Percentiles rank a stretch among this genome's conserved stretches.
Conservation (phyloP, 2,888 invertebrate species). For the Oscheius sp. region DNA sequence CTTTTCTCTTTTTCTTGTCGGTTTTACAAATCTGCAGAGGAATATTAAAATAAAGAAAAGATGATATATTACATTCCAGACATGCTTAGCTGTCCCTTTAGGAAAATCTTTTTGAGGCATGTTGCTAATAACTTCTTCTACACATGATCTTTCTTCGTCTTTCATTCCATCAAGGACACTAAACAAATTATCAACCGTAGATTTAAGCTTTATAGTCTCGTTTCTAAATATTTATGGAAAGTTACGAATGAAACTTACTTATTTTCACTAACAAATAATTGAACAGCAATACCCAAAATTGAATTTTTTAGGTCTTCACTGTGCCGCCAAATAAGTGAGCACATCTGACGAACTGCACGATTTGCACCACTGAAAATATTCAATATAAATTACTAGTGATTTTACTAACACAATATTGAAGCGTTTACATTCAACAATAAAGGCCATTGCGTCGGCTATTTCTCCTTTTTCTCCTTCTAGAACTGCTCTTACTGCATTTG, state of each 20-base stretch:
- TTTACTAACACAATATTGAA: conserved; percentile 62
- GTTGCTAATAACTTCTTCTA: conserved; percentile 47
- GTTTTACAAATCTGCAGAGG: not conserved
- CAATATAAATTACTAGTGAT: not conserved
- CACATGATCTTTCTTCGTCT: conserved; percentile 36
- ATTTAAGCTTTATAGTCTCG: conserved; percentile 21
- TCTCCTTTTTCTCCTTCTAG: conserved; percentile 48
- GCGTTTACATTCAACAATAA: conserved; percentile 78
- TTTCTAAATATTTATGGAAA: conserved; percentile 24
- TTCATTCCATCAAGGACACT: conserved; percentile 35
- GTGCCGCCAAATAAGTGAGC: conserved; percentile 54
- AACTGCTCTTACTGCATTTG: conserved; percentile 40
- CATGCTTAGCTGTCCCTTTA: conserved; percentile 8
- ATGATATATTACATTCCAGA: conserved; percentile 26
- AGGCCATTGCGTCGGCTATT: conserved; percentile 80
- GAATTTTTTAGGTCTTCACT: conserved; percentile 38
- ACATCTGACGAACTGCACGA: conserved; percentile 44
- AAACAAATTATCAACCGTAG: conserved; percentile 44
- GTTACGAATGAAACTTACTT: conserved; percentile 21
- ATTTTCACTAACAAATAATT: conserved; percentile 50
- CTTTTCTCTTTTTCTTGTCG: not conserved
- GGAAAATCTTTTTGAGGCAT: conserved; percentile 25
- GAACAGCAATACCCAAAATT: conserved; percentile 40
- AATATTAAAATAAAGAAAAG: not conserved
- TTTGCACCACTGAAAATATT: conserved; percentile 34